Evolutionary conservation across 2,797 vertebrate genomes (phyloP).

Genomic region (Tragelaphus oryx): DNA sequence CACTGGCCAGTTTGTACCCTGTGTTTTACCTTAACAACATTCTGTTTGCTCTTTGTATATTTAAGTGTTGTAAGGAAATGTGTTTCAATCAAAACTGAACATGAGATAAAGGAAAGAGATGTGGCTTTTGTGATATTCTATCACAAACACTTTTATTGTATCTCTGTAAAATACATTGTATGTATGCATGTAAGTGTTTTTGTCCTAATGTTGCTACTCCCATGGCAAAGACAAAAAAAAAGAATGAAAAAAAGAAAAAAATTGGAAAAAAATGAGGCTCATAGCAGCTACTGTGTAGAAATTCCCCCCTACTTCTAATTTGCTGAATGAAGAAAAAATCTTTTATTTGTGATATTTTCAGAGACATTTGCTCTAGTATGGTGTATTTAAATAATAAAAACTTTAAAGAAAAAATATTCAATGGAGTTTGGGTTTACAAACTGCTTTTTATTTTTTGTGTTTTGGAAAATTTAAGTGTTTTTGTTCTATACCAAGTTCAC

Average conservation of each 20-base stretch:
- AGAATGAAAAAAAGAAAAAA: constrained; percentile 11
- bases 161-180: constrained; percentile 99
- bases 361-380: constrained; percentile 99
- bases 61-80: constrained; percentile 98
- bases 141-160: constrained; percentile 98
- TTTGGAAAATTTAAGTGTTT: constrained; percentile 29
- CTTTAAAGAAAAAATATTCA: constrained; percentile 87
- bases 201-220: constrained; percentile 94
- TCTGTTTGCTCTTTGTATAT: constrained; percentile 98
- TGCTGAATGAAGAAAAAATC: constrained; percentile 99
- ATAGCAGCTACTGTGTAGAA: constrained; percentile 94
- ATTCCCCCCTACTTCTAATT: constrained; percentile 95
- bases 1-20: constrained; percentile 90
- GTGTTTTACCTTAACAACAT: constrained; percentile 94
- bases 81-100: constrained; percentile 90
- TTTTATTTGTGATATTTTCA: constrained; percentile 99
- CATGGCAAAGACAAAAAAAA: constrained; percentile 84
- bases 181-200: constrained; percentile 99
- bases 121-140: constrained; percentile 96
- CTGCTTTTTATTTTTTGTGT: constrained; percentile 52
- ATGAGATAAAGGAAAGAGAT: constrained; percentile 87
- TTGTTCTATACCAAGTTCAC: constrained; percentile 49
- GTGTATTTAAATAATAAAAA: constrained; percentile 99
- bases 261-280: constrained; percentile 80
- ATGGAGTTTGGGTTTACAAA: constrained; percentile 78